Evolutionary conservation across 2,113 vertebrate genomes (phyloP).

Genomic region (Cyprichromis sp.): DNA sequence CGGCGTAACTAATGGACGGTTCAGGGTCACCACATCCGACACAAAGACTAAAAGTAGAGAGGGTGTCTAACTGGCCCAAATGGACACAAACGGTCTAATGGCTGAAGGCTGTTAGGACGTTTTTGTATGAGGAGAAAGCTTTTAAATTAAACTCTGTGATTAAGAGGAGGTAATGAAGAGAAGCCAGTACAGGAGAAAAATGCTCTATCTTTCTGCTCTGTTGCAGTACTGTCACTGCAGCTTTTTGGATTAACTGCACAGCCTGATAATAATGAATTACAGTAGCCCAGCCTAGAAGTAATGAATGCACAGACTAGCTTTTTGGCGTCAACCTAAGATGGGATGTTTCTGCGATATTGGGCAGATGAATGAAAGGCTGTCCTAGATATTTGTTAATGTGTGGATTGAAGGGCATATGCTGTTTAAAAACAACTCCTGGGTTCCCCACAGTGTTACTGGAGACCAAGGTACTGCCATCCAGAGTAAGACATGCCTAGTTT

Average conservation of each 20-base stretch:
- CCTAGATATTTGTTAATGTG: background rate
- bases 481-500: background rate
- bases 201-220: background rate
- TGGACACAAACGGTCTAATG: background rate
- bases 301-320: background rate
- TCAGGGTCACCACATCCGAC: background rate
- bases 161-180: background rate
- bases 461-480: background rate
- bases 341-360: background rate
- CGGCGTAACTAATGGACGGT: background rate
- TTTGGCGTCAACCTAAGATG: background rate
- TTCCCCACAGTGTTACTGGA: background rate
- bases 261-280: background rate
- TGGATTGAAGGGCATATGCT: background rate
- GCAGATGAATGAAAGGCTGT: background rate
- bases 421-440: background rate
- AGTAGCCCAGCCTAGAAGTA: background rate
- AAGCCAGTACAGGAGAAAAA: background rate
- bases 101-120: background rate
- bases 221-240: background rate
- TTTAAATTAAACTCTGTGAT: background rate
- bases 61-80: background rate
- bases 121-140: background rate
- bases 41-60: background rate
- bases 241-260: background rate